A percentile compares a stretch with the other conserved stretches of the same genome.
These are phyloP conservation scores for Alauda arvensis DNA, from an alignment of 2,797 vertebrate genomes.

Conservation along the genomic window DNA sequence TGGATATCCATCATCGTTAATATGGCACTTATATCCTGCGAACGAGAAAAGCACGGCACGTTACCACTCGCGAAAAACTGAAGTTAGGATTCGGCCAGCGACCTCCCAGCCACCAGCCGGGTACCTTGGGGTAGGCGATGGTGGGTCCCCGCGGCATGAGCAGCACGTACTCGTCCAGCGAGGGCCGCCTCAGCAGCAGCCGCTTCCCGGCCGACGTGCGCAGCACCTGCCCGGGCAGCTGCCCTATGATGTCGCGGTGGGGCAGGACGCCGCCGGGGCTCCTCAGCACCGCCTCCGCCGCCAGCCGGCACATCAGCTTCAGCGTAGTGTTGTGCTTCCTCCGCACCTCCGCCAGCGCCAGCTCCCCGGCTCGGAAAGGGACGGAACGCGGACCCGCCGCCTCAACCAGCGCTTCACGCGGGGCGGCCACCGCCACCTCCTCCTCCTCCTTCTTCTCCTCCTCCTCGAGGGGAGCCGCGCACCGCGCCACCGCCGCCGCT, in stretches of 20 bases:
- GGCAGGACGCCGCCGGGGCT: conserved; percentile 72
- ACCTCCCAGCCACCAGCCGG: background rate
- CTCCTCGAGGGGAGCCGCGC: background rate
- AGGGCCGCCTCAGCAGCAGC: conserved; percentile 77
- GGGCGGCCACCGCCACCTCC: accelerated
- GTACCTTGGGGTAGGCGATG: conserved; percentile 88
- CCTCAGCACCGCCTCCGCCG: conserved; percentile 44
- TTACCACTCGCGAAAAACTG: accelerated
- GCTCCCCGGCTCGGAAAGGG: conserved; percentile 73
- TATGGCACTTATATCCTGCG: conserved; percentile 77
- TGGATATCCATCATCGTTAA: conserved; percentile 84
- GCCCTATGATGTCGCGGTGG: conserved; percentile 74
- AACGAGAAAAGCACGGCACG: background rate
- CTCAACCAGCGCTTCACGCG: accelerated
- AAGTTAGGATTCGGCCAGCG: accelerated
- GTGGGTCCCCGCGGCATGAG: conserved; percentile 83
- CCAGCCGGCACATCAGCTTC: conserved; percentile 78
- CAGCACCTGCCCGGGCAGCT: conserved; percentile 70
- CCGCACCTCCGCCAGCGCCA: conserved; percentile 75
- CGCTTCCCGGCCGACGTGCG: conserved; percentile 47
- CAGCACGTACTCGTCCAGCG: conserved; percentile 86
- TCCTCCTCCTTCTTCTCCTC: no score
- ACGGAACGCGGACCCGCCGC: no score
- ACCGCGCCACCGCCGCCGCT: background rate
- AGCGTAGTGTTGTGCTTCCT: conserved; percentile 51